Conservation (phyloP, 2,888 invertebrate species). For the Monoplex corrugatus region DNA sequence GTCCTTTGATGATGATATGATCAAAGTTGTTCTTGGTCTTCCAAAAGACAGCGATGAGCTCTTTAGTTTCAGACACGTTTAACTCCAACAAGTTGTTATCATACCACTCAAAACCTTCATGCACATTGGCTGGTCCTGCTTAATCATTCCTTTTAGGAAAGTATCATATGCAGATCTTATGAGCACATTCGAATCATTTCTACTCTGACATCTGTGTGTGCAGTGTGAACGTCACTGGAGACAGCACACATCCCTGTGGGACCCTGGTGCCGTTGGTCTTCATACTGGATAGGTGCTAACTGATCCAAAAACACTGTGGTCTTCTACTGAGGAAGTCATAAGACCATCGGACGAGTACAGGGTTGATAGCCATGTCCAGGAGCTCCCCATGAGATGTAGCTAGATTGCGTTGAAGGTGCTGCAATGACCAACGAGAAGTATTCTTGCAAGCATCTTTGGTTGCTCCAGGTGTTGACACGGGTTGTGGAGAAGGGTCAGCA, state of each 20-base stretch:
- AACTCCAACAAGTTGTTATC: conserved; percentile 11
- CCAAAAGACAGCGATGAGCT: not conserved
- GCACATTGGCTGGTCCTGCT: not conserved
- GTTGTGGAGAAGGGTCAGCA: not conserved
- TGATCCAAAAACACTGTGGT: conserved; percentile 13
- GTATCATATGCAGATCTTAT: conserved; percentile 11
- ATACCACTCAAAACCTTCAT: not conserved
- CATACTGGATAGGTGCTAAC: too few relatives aligned
- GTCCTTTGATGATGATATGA: too few relatives aligned
- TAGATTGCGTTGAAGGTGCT: conserved; percentile 30
- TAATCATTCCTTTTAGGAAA: not conserved
- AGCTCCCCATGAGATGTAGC: conserved; percentile 14
- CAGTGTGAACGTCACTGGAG: too few relatives aligned
- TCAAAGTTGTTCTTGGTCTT: too few relatives aligned
- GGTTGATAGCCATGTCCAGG: not conserved
- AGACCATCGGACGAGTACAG: not conserved
- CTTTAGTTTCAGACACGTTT: conserved; percentile 32
- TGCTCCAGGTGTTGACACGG: not conserved
- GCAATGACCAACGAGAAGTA: conserved; percentile 12
- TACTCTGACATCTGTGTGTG: too few relatives aligned
- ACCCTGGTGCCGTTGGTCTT: not conserved
- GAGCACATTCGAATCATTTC: not conserved
- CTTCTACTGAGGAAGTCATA: not conserved
- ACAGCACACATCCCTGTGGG: conserved; percentile 37
- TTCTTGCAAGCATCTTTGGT: conserved; percentile 27